Evolutionary conservation across 2,797 vertebrate genomes (phyloP).

Genomic region (Prionace glauca): DNA sequence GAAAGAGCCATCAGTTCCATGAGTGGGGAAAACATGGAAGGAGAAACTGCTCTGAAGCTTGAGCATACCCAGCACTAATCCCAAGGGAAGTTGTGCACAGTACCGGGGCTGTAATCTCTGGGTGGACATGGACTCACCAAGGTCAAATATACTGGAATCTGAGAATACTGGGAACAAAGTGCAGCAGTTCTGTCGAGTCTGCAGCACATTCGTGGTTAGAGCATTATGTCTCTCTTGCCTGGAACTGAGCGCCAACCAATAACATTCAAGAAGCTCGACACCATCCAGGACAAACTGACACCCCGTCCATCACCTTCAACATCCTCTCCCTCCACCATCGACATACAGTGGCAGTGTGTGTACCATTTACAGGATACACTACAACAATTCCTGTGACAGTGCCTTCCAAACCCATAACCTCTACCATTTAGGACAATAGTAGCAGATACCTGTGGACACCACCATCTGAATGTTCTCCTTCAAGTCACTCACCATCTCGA

Average conservation of each 20-base stretch:
- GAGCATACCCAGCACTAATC: not conserved
- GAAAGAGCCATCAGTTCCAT: not conserved
- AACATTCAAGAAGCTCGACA: not conserved
- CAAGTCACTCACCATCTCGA: not conserved
- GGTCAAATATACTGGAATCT: not conserved
- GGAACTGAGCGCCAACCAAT: not conserved
- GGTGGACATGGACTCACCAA: not conserved
- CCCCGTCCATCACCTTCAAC: not conserved
- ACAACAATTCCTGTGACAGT: not conserved
- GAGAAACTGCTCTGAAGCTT: too few species aligned
- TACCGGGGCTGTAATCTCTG: not conserved
- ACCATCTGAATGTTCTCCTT: not conserved
- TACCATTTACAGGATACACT: not conserved
- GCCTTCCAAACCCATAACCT: not conserved
- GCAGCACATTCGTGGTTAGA: not conserved
- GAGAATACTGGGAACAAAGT: not conserved
- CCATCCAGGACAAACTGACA: not conserved
- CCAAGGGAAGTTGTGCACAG: not conserved
- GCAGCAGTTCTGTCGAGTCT: not conserved
- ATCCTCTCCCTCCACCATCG: not conserved
- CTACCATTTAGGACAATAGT: not conserved
- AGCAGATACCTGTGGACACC: not conserved
- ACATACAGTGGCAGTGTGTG: not conserved
- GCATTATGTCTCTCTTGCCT: not conserved
- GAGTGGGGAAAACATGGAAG: too few species aligned